A percentile compares a stretch with the other conserved stretches of the same genome.
Evolutionary conservation across 2,113 vertebrate species (phyloP).

Genomic region (Bettongia penicillata): DNA sequence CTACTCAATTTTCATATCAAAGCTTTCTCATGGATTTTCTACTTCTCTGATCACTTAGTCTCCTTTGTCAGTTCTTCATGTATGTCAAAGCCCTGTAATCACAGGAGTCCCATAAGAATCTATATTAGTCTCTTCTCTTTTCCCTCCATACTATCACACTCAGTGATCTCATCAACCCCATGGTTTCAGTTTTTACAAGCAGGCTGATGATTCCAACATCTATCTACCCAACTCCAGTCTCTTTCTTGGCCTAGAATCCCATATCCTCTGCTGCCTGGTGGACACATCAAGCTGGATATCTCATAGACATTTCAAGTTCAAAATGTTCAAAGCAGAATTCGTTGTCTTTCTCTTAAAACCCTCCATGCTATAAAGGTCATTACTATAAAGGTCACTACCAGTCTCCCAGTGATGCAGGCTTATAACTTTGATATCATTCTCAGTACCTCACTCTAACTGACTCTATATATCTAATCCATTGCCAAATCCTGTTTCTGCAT

Average conservation of each 20-base stretch:
- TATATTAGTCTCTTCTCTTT: background rate
- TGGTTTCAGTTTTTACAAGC: background rate
- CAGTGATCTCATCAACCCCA: background rate
- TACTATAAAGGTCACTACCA: background rate
- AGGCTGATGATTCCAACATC: background rate
- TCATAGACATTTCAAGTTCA: background rate
- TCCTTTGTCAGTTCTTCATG: background rate
- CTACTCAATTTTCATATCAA: background rate
- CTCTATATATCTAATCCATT: background rate
- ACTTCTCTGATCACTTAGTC: background rate
- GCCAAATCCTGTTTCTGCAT: background rate
- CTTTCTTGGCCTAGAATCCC: background rate
- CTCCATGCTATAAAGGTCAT: background rate
- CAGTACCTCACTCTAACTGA: background rate
- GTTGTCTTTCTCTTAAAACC: background rate
- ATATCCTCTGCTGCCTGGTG: background rate
- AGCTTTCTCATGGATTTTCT: background rate
- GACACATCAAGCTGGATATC: background rate
- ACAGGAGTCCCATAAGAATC: background rate
- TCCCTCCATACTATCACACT: background rate
- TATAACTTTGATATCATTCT: background rate
- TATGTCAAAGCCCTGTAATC: background rate
- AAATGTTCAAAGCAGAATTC: background rate
- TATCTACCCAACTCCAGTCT: background rate
- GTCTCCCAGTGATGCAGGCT: background rate